Percentiles rank a stretch among this genome's conserved stretches.
Evolutionary conservation across 2,888 invertebrate species (phyloP).

Genomic region (Amphipoea oculea): DNA sequence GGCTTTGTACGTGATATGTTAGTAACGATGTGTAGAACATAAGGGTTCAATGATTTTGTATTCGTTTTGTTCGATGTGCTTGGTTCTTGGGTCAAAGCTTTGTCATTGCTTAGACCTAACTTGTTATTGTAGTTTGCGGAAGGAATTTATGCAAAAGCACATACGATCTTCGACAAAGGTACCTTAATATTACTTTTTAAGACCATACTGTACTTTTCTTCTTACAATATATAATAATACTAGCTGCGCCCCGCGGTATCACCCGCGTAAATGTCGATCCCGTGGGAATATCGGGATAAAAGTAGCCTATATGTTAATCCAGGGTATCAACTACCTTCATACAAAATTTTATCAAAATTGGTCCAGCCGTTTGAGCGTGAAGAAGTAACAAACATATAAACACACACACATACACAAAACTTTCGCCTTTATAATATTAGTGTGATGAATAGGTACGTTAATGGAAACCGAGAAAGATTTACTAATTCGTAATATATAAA

Average conservation of each 20-base stretch:
- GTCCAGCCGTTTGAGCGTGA: too few species aligned
- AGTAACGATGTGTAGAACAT: slow-evolving; percentile 56
- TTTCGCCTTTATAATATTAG: too few species aligned
- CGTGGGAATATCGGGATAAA: too few species aligned
- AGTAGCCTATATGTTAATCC: too few species aligned
- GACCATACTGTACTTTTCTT: neutral
- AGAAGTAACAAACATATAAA: too few species aligned
- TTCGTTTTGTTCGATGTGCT: slow-evolving; percentile 27
- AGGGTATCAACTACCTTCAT: too few species aligned
- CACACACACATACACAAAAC: too few species aligned
- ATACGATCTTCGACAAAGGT: neutral
- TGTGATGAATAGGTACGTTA: neutral
- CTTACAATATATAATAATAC: neutral
- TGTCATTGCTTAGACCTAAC: neutral
- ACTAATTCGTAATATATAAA: neutral
- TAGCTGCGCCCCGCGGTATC: too few species aligned
- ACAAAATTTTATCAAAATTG: too few species aligned
- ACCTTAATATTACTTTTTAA: neutral
- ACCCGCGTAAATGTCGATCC: too few species aligned
- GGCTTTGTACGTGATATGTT: slow-evolving; percentile 58
- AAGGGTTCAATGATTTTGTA: slow-evolving; percentile 40
- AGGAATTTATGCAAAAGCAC: neutral
- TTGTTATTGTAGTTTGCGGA: neutral
- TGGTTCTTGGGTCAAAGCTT: slow-evolving; percentile 2
- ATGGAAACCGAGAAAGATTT: neutral